phyloP scores from a whole-genome alignment of 2,888 invertebrate genomes.

The Lithophane socia region DNA sequence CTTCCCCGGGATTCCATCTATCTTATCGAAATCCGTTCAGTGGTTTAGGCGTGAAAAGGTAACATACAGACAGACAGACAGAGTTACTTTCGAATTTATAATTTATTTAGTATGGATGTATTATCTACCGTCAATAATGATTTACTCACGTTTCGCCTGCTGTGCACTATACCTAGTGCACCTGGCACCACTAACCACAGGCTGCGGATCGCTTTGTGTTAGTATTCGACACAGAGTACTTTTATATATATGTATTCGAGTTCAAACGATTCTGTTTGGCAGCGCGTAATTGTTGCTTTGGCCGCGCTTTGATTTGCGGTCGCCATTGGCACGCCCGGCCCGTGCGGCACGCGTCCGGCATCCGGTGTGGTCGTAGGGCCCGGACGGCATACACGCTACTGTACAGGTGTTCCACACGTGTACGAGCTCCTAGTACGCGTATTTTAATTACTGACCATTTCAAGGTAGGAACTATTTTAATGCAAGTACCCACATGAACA shows the following conservation, averaged over 20 bases:
- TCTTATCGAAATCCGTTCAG: no score
- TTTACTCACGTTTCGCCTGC: neutral
- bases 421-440: neutral
- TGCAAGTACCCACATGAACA: no score
- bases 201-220: slow-evolving; percentile 32
- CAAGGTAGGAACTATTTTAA: neutral
- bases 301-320: slow-evolving; percentile 60
- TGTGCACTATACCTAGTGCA: neutral
- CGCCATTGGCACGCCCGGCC: slow-evolving; percentile 29
- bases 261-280: slow-evolving; percentile 44
- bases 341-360: neutral
- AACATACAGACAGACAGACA: no score
- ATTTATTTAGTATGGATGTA: no score
- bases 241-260: no score
- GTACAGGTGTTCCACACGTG: neutral
- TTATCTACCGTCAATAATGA: neutral
- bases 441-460: neutral
- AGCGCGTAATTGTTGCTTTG: slow-evolving; percentile 48
- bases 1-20: no score
- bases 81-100: no score
- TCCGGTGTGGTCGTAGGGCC: neutral
- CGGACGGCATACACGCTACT: neutral
- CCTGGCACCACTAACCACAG: slow-evolving; percentile 18
- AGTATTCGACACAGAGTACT: no score
- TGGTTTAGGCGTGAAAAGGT: no score